Evolutionary conservation across 2,888 invertebrate genomes (phyloP).

Genomic region (Acanthacorydalis orientalis): DNA sequence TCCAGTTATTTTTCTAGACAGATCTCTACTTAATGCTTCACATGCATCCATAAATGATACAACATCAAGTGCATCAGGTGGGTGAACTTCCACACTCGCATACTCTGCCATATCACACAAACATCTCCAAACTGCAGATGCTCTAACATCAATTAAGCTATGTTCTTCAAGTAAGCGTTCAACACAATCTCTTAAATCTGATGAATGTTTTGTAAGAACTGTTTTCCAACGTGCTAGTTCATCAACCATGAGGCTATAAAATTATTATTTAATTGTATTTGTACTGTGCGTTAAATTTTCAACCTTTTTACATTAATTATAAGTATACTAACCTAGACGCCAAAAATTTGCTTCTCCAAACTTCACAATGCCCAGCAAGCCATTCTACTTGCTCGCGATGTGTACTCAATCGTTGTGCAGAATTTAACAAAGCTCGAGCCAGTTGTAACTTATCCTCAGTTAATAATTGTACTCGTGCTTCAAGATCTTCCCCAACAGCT

Average conservation of each 20-base stretch:
- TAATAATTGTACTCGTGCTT: conserved; percentile 73
- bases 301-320: not conserved
- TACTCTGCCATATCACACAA: not conserved
- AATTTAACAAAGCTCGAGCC: conserved; percentile 68
- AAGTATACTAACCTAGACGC: conserved; percentile 56
- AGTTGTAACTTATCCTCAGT: conserved; percentile 85
- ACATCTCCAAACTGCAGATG: conserved; percentile 33
- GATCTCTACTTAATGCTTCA: not conserved
- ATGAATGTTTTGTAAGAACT: conserved; percentile 50
- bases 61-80: not conserved
- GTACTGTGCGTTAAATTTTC: not conserved
- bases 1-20: not conserved
- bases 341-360: conserved; percentile 91
- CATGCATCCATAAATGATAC: not conserved
- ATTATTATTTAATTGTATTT: conserved; percentile 1
- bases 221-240: conserved; percentile 80
- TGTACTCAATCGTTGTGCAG: conserved; percentile 68
- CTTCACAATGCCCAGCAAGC: conserved; percentile 85
- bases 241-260: conserved; percentile 74
- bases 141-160: conserved; percentile 41
- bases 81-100: not conserved
- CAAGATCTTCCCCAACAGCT: conserved; percentile 87
- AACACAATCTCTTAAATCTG: conserved; percentile 50
- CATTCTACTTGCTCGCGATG: conserved; percentile 90
- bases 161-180: conserved; percentile 54